phyloP scores from a whole-genome alignment of 2,888 invertebrate genomes.

The Thereva nobilitata region DNA sequence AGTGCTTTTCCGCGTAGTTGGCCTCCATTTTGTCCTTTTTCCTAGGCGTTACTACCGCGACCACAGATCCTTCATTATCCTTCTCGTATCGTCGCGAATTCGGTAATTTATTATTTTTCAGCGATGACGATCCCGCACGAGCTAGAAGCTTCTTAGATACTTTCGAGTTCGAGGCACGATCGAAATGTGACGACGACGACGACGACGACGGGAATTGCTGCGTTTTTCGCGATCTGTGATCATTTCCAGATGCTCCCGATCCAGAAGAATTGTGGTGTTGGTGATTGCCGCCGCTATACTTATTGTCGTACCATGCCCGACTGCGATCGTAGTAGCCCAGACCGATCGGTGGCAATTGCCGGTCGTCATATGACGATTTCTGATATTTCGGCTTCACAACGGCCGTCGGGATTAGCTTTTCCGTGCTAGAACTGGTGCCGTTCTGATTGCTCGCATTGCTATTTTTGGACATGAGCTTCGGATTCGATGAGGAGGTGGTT shows the following conservation, averaged over 20 bases:
- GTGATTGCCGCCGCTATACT: constrained; percentile 1
- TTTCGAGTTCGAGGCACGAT: constrained; percentile 37
- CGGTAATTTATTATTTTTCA: constrained; percentile 36
- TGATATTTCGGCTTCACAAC: constrained; percentile 51
- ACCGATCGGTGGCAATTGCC: constrained; percentile 53
- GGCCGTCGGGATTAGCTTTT: constrained; percentile 46
- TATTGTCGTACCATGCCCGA: constrained; percentile 31
- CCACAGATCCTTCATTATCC: constrained; percentile 35
- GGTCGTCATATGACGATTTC: constrained; percentile 53
- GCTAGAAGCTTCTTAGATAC: constrained; percentile 38
- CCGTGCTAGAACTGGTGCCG: constrained; percentile 1
- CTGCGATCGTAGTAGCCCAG: constrained; percentile 43
- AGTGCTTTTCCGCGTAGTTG: constrained; percentile 14
- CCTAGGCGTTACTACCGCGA: constrained; percentile 45
- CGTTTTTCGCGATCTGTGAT: constrained; percentile 38
- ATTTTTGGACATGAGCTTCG: constrained; percentile 39
- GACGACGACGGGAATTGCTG: constrained; percentile 1
- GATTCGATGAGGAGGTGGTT: constrained; percentile 1
- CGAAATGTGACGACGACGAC: constrained; percentile 34
- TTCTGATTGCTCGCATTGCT: constrained; percentile 28
- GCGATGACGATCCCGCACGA: constrained; percentile 8
- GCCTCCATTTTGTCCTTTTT: constrained; percentile 44
- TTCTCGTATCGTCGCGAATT: constrained; percentile 37
- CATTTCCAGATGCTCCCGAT: constrained; percentile 28
- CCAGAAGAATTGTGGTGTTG: constrained; percentile 1